Base-by-base conservation (phyloP, 2,113 vertebrate species). In the Leucoraja erinaceus region DNA sequence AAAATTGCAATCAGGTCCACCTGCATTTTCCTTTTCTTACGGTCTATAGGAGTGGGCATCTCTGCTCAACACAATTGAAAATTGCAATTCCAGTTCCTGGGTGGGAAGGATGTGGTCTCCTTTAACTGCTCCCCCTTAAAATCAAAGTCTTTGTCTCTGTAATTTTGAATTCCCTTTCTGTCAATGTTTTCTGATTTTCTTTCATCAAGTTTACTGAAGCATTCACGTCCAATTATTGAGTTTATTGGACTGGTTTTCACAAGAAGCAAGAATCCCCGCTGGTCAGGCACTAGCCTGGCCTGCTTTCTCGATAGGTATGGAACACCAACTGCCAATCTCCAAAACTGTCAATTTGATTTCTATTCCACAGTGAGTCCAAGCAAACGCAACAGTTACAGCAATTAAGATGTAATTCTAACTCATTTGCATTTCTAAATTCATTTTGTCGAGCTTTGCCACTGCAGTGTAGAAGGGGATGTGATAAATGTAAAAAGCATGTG, bases 181-280 rank as follows among this genome's bases (percentile, higher is more conserved):
- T 74, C 33, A 25, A 72, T 91, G 33, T 6, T 22, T 72, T 54
- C 70, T 91, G 66, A 91, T 91, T 91, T 88, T 91, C 66, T 91
- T 91, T 91, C 33, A 91, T 91, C 70, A 91, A 54, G 90, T 91
- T 91, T 91, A 91, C 31, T 72, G 90, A 91, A 68, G 90, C 90
- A 91, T 91, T 72, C 90, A 91, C 68, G 72, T 91, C 90, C 68
- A 54, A 91, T 91, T 91, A 91, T 90, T 38, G 90, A 72, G 38
- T 91, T 91, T 91, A 91, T 91, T 70, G 68, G 90, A 72, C 90
- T 54, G 38, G 68, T 12, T 38, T 91, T 91, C 90, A 74, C 68
- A 91, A 91, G 68, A 91, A 91, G 83, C 72, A 72, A 28, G 31
- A 91, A 72, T 91, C 66, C 88, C 90, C 28, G 38, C 90, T 54